Base-by-base conservation (phyloP, 2,797 vertebrate species). In the Melanotaenia pygmaea region DNA sequence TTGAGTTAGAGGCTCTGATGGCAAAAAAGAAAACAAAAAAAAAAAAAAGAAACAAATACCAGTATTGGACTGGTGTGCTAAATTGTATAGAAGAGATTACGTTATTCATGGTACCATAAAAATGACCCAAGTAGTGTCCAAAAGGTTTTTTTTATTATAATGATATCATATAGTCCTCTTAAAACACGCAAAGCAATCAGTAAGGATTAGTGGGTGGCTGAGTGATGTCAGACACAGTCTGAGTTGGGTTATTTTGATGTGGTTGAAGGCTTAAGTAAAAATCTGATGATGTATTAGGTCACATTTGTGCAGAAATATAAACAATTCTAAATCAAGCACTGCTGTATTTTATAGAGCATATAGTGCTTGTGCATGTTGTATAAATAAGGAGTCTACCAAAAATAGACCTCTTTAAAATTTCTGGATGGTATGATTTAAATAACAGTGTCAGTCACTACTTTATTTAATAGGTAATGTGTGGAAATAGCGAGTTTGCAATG, bases 301-400 rank as follows among this genome's bases (percentile, higher is more conserved):
- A 28, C 28, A 28, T 28, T 28, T 28, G 28, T 28, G 28, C 28
- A 28, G 28, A 28, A 28, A 28, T 28, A 28, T 28, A 28, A 28
- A 28, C 28, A 28, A 28, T 28, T 28, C 28, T 28, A 28, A 28
- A 28, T 28, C 28, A 28, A 28, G 28, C 9, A 35, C 57, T 57
- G 77, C 1, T 72, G 60, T 67, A 53, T 30, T 22, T 67, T 75
- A 56, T 40, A 30, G 34, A 6, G 35, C 35, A 37, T 11, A 2
- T 37, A 37, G 11, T 37, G 35, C 11, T 37, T 37, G 2, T 37
- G 9, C 35, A 10, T 37, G 8, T 9, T 37, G 8, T 37, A 37
- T 11, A 37, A 37, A 37, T 37, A 37, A 37, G 43, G 4, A 50
- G 7, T 50, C 34, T 9, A 37, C 10, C 35, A 37, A 8, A 37